phyloP scores from a whole-genome alignment of 2,113 vertebrate genomes.

The Proterorhinus semilunaris region DNA sequence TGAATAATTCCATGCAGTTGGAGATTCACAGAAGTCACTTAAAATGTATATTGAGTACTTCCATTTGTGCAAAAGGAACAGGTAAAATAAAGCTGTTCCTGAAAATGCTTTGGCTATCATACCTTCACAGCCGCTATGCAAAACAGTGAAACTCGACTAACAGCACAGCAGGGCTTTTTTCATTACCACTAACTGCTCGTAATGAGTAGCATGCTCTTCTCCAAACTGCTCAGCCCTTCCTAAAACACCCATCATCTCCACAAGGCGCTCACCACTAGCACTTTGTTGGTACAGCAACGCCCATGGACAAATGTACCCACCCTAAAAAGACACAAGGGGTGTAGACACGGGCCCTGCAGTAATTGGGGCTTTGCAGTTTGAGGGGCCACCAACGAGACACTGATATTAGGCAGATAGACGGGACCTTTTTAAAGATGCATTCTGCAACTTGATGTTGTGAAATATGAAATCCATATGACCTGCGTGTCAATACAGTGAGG shows the following conservation, averaged over 20 bases:
- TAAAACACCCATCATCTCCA: conserved; percentile 43
- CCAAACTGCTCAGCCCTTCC: conserved; percentile 43
- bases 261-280: conserved; percentile 47
- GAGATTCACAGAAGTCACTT: background rate
- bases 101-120: conserved; percentile 27
- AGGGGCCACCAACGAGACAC: background rate
- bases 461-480: too few species aligned
- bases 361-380: conserved; percentile 15
- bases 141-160: conserved; percentile 26
- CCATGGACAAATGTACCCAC: conserved; percentile 43
- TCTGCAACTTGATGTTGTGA: too few species aligned
- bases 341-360: conserved; percentile 26
- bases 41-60: conserved; percentile 18
- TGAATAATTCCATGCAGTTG: background rate
- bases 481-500: too few species aligned
- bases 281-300: conserved; percentile 55
- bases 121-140: conserved; percentile 30
- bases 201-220: conserved; percentile 54
- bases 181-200: conserved; percentile 50
- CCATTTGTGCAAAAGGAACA: background rate
- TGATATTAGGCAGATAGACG: conserved; percentile 2
- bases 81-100: background rate
- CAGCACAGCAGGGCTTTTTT: conserved; percentile 44
- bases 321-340: conserved; percentile 7
- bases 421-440: background rate